Percentiles rank a stretch among this genome's conserved stretches.
Conservation (phyloP, 2,797 vertebrate species). For the Tauraco hartlaubi region DNA sequence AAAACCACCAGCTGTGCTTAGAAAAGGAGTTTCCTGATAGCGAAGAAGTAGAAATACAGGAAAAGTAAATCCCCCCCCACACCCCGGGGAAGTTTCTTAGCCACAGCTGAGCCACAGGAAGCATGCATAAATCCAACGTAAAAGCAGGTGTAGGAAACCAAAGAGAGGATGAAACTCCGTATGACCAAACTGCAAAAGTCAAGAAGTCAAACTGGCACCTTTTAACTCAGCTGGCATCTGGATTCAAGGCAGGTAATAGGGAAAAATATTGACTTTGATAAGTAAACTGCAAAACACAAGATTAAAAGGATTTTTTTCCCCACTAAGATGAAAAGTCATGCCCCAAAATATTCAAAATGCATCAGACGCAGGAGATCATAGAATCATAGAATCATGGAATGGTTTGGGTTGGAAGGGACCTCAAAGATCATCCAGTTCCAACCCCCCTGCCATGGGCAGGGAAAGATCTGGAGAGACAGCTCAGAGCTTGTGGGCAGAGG, state of each 20-base stretch:
- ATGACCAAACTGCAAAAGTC: neutral
- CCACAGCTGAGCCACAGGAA: neutral
- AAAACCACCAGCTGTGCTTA: neutral
- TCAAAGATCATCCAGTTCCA: too few species aligned
- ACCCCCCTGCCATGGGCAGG: too few species aligned
- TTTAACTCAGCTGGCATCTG: neutral
- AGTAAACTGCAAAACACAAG: neutral
- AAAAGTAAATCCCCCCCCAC: neutral
- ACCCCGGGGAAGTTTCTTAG: neutral
- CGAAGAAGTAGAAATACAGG: neutral
- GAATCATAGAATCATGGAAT: too few species aligned
- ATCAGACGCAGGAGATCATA: neutral
- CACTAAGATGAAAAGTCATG: neutral
- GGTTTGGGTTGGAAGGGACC: too few species aligned
- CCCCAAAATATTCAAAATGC: neutral
- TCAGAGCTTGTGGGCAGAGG: neutral
- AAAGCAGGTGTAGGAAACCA: neutral
- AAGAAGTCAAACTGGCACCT: neutral
- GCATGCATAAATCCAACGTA: neutral
- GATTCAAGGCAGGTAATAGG: neutral
- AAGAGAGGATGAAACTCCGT: neutral
- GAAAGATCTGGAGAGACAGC: neutral
- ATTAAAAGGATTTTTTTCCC: neutral
- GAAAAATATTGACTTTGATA: neutral
- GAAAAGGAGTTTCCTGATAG: neutral